phyloP scores from a whole-genome alignment of 2,888 invertebrate genomes.

The Caenorhabditis macrosperma region DNA sequence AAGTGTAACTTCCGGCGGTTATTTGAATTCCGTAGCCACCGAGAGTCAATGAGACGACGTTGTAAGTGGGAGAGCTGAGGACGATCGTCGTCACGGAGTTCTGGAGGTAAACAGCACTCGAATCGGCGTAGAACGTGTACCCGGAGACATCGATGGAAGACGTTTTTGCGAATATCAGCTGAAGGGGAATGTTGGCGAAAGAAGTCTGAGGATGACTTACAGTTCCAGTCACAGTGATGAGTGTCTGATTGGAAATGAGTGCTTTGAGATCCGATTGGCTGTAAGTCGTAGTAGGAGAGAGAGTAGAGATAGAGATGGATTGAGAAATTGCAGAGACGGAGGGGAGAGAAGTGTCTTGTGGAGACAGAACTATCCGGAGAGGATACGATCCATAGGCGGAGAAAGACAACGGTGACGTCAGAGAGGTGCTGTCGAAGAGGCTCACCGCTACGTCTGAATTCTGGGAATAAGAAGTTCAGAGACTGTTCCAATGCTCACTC shows the following conservation, averaged over 20 bases:
- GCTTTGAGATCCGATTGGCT: constrained; percentile 21
- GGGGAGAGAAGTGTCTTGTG: constrained; percentile 38
- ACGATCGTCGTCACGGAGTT: constrained; percentile 13
- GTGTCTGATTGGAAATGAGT: constrained; percentile 5
- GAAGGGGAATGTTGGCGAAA: neutral
- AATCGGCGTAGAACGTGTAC: constrained; percentile 22
- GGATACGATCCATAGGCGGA: constrained; percentile 8
- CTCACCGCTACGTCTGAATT: constrained; percentile 44
- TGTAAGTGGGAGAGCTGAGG: constrained; percentile 41
- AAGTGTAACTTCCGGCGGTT: constrained; percentile 50
- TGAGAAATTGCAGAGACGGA: constrained; percentile 36
- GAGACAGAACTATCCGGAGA: constrained; percentile 44
- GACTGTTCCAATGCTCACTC: constrained; percentile 27
- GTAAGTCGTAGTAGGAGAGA: constrained; percentile 36
- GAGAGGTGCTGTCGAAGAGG: constrained; percentile 22
- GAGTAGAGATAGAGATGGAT: constrained; percentile 42
- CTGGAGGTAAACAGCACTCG: constrained; percentile 23
- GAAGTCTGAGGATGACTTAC: too few relatives aligned
- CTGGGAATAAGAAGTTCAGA: neutral
- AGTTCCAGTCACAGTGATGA: constrained; percentile 31
- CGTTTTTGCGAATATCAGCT: constrained; percentile 31
- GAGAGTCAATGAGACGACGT: constrained; percentile 26
- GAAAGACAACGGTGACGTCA: constrained; percentile 25
- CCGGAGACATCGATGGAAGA: constrained; percentile 53
- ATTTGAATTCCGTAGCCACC: constrained; percentile 60